phyloP scores from a whole-genome alignment of 2,797 vertebrate species.

The Labroides dimidiatus region DNA sequence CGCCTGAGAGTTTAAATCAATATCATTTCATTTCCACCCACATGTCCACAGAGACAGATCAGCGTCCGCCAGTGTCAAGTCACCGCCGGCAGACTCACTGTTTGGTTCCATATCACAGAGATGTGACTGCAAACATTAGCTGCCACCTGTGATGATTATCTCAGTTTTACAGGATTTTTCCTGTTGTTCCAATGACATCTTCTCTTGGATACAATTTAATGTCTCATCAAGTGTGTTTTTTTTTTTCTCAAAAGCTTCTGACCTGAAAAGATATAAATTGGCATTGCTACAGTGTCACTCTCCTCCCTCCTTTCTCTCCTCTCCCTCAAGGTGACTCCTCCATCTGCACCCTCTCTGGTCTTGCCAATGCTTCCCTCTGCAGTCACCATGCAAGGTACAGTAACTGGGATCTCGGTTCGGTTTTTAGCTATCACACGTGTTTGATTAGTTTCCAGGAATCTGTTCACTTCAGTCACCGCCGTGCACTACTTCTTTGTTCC shows the following conservation, averaged over 20 bases:
- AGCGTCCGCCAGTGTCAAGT: slow-evolving; percentile 18
- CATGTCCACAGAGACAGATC: slow-evolving; percentile 22
- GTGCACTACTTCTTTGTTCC: slow-evolving; percentile 20
- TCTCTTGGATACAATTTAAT: slow-evolving; percentile 1
- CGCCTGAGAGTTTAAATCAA: slow-evolving; percentile 40
- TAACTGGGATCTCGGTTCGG: slow-evolving; percentile 33
- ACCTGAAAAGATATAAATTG: slow-evolving; percentile 65
- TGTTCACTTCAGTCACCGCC: slow-evolving; percentile 39
- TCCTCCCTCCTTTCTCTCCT: slow-evolving; percentile 53
- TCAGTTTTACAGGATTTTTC: slow-evolving; percentile 14
- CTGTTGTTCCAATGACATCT: background rate
- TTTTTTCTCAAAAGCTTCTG: slow-evolving; percentile 43
- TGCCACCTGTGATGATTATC: slow-evolving; percentile 28
- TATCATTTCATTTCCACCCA: slow-evolving; percentile 37
- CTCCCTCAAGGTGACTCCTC: slow-evolving; percentile 82
- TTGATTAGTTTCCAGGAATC: slow-evolving; percentile 32
- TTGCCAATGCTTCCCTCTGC: slow-evolving; percentile 67
- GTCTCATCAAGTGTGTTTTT: slow-evolving; percentile 16
- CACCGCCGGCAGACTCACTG: background rate
- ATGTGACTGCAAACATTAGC: slow-evolving; percentile 9
- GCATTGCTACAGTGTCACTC: slow-evolving; percentile 44
- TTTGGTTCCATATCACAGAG: slow-evolving; percentile 5
- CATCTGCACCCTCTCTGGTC: slow-evolving; percentile 76
- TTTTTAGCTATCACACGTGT: slow-evolving; percentile 52
- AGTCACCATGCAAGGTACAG: slow-evolving; percentile 48